These are phyloP conservation scores for Lamproptera curius DNA, from an alignment of 2,888 invertebrate species.

Conservation along the genomic window DNA sequence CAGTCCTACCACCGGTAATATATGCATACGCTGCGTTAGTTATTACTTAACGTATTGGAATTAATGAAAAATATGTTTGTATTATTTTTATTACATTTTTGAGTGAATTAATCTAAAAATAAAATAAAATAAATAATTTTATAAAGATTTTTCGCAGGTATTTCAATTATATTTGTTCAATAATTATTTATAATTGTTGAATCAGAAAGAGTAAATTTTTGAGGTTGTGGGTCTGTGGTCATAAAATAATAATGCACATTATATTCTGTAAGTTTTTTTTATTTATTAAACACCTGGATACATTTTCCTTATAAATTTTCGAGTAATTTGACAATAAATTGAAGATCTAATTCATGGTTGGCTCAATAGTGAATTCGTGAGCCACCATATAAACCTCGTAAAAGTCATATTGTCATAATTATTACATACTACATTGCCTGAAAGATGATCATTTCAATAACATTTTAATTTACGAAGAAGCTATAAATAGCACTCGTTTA, in stretches of 20 bases:
- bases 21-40: no score
- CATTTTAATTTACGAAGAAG: constrained; percentile 39
- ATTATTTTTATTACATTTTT: no score
- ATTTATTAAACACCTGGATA: constrained; percentile 61
- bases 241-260: neutral
- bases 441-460: constrained; percentile 37
- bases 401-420: constrained; percentile 69
- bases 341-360: constrained; percentile 52
- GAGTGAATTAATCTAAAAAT: no score
- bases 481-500: constrained; percentile 38
- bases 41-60: no score
- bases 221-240: no score
- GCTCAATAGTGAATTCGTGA: constrained; percentile 53
- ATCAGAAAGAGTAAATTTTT: no score
- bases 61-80: no score
- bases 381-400: constrained; percentile 61
- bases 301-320: constrained; percentile 47
- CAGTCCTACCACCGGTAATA: no score
- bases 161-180: no score
- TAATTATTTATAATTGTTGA: no score
- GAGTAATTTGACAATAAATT: constrained; percentile 64
- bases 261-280: constrained; percentile 52
- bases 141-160: no score
- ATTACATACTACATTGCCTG: constrained; percentile 43
- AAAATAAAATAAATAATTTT: no score